Percentiles rank a stretch among this genome's conserved stretches.
These are phyloP conservation scores for Tineola bisselliella DNA, from an alignment of 2,888 invertebrate species.

Conservation along the genomic window DNA sequence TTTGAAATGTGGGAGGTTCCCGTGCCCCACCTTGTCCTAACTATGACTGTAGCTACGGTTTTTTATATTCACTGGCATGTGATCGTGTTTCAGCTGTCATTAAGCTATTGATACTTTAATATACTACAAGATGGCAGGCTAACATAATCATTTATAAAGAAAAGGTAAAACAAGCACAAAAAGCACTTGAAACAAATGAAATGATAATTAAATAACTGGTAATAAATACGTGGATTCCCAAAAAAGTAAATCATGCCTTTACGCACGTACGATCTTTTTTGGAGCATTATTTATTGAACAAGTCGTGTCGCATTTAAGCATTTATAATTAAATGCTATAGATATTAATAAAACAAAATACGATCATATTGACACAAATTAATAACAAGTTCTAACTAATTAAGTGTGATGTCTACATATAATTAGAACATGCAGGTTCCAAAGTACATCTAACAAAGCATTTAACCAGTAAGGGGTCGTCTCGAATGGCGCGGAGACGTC, in stretches of 20 bases:
- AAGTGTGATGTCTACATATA: neutral
- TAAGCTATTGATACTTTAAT: too few relatives aligned
- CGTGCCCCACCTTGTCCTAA: too few relatives aligned
- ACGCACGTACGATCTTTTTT: neutral
- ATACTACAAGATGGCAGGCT: too few relatives aligned
- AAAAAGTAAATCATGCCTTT: neutral
- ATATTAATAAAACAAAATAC: neutral
- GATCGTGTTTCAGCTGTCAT: too few relatives aligned
- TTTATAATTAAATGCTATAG: neutral
- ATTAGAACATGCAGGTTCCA: neutral
- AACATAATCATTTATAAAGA: too few relatives aligned
- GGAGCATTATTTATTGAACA: neutral
- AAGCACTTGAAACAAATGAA: too few relatives aligned
- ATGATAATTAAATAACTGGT: too few relatives aligned
- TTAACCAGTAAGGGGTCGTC: constrained; percentile 57
- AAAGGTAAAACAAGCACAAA: too few relatives aligned
- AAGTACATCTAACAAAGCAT: constrained; percentile 9
- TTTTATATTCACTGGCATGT: too few relatives aligned
- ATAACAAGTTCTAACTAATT: neutral
- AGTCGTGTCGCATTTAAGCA: neutral
- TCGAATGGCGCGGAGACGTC: constrained; percentile 30
- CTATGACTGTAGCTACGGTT: too few relatives aligned
- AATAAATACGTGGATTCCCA: too few relatives aligned
- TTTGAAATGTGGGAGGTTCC: too few relatives aligned
- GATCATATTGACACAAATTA: neutral